Percentiles rank a stretch among this genome's conserved stretches.
Evolutionary conservation across 2,113 vertebrate species (phyloP).

Genomic region (Geococcyx californianus): DNA sequence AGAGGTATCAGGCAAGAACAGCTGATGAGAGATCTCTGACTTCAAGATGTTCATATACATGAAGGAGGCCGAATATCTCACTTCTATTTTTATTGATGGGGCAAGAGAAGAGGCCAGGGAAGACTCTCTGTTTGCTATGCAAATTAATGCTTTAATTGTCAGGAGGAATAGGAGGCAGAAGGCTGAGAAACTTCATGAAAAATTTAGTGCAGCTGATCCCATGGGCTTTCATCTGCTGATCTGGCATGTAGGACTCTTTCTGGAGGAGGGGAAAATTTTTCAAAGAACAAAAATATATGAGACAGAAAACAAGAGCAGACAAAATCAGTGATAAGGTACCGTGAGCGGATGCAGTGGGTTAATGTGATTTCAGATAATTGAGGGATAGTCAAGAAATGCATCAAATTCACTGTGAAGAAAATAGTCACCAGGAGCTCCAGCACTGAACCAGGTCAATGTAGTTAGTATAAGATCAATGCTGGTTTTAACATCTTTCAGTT

Average conservation of each 20-base stretch:
- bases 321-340: not conserved
- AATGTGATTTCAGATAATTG: not conserved
- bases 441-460: not conserved
- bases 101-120: not conserved
- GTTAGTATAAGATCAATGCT: not conserved
- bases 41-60: not conserved
- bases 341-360: not conserved
- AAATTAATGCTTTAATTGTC: not conserved
- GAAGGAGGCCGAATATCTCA: not conserved
- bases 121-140: not conserved
- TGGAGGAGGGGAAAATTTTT: not conserved
- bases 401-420: not conserved
- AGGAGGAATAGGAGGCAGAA: not conserved
- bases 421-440: not conserved
- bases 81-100: not conserved
- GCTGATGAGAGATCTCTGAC: not conserved
- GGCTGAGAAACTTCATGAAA: not conserved
- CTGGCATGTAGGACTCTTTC: not conserved
- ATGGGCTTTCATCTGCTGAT: not conserved
- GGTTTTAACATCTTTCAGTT: not conserved
- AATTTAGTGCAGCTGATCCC: not conserved
- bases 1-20: not conserved
- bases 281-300: not conserved
- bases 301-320: not conserved
- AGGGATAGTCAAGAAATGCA: not conserved